Base-by-base conservation (phyloP, 2,888 invertebrate genomes). In the Andrena chrysosceles region DNA sequence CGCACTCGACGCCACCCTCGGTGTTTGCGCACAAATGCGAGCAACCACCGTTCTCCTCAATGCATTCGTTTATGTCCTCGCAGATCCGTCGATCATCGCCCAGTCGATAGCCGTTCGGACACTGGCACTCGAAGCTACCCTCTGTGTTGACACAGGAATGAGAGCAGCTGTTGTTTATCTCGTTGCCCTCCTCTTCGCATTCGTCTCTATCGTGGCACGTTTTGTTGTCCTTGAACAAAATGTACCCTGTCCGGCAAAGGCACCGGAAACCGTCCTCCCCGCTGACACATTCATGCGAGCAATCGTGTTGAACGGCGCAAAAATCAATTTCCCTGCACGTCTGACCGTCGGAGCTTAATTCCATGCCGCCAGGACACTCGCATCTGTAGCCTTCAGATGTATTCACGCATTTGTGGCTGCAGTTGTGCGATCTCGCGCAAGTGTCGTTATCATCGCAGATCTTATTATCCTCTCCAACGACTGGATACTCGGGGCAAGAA, bases 51-150 rank as follows among this genome's bases (percentile, higher is more conserved):
- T 96, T 96, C 63, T 94, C 90, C 10, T 88, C 91, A 2, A 94
- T 92, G 81, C 95, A 95, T 48, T 94, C 93, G 64, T 91, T 92
- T 66, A 94, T 91, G 26, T 91, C 94, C 10, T 89, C 82, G 90
- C 92, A 94, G 54, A 86, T 92, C 78, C 70, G 92, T 23, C 79
- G 83, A 85, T 91, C 92, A n/a, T 52, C 87, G 59, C 60, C 90
- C 20, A 95, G 89, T 77, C 94, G 94, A 89, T 95, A 96, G 0
- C 95, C 95, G 13, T 91, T 85, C 0, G 94, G 93, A 88, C 96
- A 96, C 77, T 93, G 93, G 90, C 97, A 97, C 49, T 93, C 92
- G 90, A 95, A 96, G 29, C 95, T 95, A 20, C 96, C 96, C 10
- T 94, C 91, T 0, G 95, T 95, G 90, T 96, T 96, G 59, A 95